A percentile compares a stretch with the other conserved stretches of the same genome.
These are phyloP conservation scores for Vulpes ferrilata DNA, from an alignment of 2,113 vertebrate species.

Conservation along the genomic window DNA sequence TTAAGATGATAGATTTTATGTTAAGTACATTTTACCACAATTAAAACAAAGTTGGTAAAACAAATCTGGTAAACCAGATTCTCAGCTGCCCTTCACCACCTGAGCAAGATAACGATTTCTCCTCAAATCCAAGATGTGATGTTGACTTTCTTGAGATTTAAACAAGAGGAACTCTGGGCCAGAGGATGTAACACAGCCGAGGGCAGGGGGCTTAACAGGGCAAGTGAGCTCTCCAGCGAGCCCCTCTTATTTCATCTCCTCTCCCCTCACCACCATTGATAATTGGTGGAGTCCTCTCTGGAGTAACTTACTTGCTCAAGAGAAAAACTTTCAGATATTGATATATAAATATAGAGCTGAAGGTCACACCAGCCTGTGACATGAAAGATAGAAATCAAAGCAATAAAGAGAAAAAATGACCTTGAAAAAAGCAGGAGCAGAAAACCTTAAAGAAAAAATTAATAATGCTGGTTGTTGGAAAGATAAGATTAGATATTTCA, in stretches of 20 bases:
- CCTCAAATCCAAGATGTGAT: not conserved
- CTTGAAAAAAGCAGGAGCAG: not conserved
- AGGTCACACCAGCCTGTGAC: not conserved
- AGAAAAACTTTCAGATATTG: not conserved
- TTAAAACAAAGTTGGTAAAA: not conserved
- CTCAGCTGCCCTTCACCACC: not conserved
- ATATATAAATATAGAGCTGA: not conserved
- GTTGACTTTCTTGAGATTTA: not conserved
- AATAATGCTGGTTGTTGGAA: slow-evolving; percentile 27
- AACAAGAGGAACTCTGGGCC: not conserved
- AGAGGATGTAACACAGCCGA: not conserved
- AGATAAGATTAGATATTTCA: slow-evolving; percentile 40
- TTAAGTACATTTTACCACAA: not conserved
- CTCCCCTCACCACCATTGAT: not conserved
- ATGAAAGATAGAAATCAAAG: slow-evolving; percentile 45
- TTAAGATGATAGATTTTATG: not conserved
- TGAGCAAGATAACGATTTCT: not conserved
- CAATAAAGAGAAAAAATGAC: slow-evolving; percentile 17
- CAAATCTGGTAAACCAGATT: not conserved
- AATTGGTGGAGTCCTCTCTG: not conserved
- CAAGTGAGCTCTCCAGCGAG: not conserved
- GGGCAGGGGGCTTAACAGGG: not conserved
- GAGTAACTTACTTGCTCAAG: not conserved
- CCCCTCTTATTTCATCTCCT: not conserved
- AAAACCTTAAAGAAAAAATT: slow-evolving; percentile 35